Evolutionary conservation across 2,888 invertebrate species (phyloP).

Genomic region (Catotricha subobsoleta): DNA sequence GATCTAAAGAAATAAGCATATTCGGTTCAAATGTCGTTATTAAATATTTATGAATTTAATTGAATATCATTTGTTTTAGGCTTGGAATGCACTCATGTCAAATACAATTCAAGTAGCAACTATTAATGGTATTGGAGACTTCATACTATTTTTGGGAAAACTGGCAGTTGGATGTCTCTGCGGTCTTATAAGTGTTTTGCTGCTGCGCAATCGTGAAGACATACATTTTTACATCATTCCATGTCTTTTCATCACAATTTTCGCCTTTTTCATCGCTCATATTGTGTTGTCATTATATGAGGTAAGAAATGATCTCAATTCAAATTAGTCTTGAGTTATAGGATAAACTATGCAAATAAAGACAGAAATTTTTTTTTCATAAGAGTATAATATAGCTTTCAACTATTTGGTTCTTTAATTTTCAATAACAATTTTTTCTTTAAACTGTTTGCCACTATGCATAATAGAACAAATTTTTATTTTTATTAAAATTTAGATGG

Average conservation of each 20-base stretch:
- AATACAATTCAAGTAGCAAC: constrained; percentile 78
- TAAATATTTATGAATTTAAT: constrained; percentile 12
- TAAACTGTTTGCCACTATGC: neutral
- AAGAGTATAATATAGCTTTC: neutral
- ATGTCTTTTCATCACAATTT: constrained; percentile 64
- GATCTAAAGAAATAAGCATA: constrained; percentile 1
- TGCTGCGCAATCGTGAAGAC: constrained; percentile 52
- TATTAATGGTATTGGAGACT: constrained; percentile 84
- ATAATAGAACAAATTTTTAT: too few relatives aligned
- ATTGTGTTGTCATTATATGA: constrained; percentile 86
- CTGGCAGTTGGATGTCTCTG: constrained; percentile 60
- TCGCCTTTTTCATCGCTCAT: constrained; percentile 83
- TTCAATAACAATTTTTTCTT: neutral
- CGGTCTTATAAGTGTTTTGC: constrained; percentile 56
- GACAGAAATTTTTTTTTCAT: too few relatives aligned
- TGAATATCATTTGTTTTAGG: constrained; percentile 34
- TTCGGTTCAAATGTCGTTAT: constrained; percentile 10
- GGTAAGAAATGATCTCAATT: constrained; percentile 39
- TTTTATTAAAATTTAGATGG: constrained; percentile 45
- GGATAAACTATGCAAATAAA: too few relatives aligned
- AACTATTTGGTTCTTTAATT: neutral
- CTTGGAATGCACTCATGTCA: constrained; percentile 64
- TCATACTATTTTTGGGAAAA: constrained; percentile 78
- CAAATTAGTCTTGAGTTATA: too few relatives aligned
- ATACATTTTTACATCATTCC: constrained; percentile 74